Conservation (phyloP, 1,140 invertebrate genomes). For the Micrasema minimum region DNA sequence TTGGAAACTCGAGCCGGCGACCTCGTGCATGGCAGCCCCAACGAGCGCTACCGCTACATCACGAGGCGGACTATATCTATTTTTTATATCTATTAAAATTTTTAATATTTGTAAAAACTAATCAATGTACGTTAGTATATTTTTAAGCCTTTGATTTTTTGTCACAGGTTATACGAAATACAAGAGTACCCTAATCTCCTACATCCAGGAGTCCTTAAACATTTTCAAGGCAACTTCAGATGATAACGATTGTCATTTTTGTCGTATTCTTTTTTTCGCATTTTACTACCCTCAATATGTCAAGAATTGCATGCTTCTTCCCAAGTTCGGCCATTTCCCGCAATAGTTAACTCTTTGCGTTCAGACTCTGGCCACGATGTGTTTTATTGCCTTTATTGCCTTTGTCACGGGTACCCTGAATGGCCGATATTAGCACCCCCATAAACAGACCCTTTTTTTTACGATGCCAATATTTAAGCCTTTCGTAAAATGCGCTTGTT, state of each 20-base stretch:
- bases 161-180: no score
- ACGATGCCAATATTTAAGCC: constrained; percentile 37
- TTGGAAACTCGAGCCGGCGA: no score
- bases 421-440: constrained; percentile 34
- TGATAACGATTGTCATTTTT: not conserved
- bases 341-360: constrained; percentile 30
- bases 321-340: constrained; percentile 7
- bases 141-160: no score
- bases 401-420: constrained; percentile 25
- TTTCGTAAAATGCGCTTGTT: constrained; percentile 32
- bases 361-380: constrained; percentile 14
- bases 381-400: constrained; percentile 38
- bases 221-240: no score
- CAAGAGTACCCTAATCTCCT: no score
- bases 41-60: no score
- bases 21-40: no score
- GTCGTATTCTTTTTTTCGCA: not conserved
- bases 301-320: not conserved
- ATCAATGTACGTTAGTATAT: no score
- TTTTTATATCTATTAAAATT: no score
- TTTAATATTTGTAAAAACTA: no score
- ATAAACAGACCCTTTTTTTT: constrained; percentile 30
- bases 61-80: no score
- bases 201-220: no score
- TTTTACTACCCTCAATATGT: not conserved